Conservation (phyloP, 2,113 vertebrate genomes). For the Actenoides lindsayi region DNA sequence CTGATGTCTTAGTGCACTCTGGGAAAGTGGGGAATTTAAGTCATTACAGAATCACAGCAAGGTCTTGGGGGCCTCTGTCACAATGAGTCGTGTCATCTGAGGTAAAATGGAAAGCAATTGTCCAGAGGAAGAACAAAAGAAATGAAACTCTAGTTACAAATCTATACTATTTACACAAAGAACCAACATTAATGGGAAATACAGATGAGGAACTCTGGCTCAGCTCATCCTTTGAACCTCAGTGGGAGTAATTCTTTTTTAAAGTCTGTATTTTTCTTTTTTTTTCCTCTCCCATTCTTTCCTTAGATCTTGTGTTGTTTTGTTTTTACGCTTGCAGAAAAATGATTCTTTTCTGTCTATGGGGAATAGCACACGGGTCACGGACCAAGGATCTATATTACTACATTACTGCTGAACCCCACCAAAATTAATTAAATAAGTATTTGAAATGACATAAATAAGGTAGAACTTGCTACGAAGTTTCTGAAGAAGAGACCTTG, state of each 20-base stretch:
- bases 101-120: conserved; percentile 38
- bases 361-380: conserved; percentile 38
- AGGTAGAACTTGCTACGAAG: conserved; percentile 42
- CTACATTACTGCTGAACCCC: conserved; percentile 58
- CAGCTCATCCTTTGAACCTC: conserved; percentile 6
- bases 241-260: conserved; percentile 29
- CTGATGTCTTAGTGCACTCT: conserved; percentile 6
- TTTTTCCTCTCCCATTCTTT: conserved; percentile 26
- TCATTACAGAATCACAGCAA: conserved; percentile 10
- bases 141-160: not conserved
- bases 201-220: conserved; percentile 16
- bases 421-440: conserved; percentile 58
- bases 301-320: conserved; percentile 10
- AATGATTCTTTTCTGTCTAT: not conserved
- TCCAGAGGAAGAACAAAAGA: conserved; percentile 33
- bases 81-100: conserved; percentile 34
- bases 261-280: conserved; percentile 20
- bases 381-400: conserved; percentile 32
- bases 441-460: conserved; percentile 62
- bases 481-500: conserved; percentile 63
- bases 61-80: not conserved
- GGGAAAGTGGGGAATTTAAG: conserved; percentile 43
- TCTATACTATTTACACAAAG: conserved; percentile 48
- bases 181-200: conserved; percentile 5
- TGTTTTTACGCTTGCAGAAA: conserved; percentile 21